Evolutionary conservation across 2,113 vertebrate species (phyloP).

Genomic region (Pseudorectes ferrugineus): DNA sequence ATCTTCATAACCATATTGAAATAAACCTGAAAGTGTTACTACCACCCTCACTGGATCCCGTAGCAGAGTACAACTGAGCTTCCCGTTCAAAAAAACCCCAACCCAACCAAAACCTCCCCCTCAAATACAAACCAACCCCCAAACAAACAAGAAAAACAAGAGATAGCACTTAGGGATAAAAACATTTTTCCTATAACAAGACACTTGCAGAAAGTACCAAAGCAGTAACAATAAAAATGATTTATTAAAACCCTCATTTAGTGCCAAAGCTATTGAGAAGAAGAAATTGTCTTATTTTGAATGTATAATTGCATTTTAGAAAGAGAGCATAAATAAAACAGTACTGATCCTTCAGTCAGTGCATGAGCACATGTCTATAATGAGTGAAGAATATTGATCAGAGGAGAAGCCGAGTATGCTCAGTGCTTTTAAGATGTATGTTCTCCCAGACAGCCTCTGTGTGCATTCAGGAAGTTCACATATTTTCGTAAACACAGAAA

Average conservation of each 20-base stretch:
- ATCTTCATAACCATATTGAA: not conserved
- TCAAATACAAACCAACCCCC: rapidly evolving
- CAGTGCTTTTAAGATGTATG: not conserved
- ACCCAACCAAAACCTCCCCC: not conserved
- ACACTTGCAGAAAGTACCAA: not conserved
- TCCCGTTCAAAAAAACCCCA: not conserved
- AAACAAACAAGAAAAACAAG: not conserved
- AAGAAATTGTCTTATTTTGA: not conserved
- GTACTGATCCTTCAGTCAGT: not conserved
- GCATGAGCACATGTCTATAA: not conserved
- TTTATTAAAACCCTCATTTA: not conserved
- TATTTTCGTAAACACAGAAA: not conserved
- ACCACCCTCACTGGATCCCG: not conserved
- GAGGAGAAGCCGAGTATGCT: not conserved
- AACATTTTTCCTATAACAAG: not conserved
- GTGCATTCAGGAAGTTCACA: not conserved
- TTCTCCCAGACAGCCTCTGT: not conserved
- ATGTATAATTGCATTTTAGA: not conserved
- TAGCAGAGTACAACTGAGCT: not conserved
- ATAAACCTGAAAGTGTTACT: not conserved
- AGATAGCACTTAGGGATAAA: not conserved
- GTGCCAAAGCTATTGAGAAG: not conserved
- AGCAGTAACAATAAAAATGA: not conserved
- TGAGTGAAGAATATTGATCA: not conserved
- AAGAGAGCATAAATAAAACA: not conserved